phyloP scores from a whole-genome alignment of 2,797 vertebrate genomes.

The Crenichthys baileyi region DNA sequence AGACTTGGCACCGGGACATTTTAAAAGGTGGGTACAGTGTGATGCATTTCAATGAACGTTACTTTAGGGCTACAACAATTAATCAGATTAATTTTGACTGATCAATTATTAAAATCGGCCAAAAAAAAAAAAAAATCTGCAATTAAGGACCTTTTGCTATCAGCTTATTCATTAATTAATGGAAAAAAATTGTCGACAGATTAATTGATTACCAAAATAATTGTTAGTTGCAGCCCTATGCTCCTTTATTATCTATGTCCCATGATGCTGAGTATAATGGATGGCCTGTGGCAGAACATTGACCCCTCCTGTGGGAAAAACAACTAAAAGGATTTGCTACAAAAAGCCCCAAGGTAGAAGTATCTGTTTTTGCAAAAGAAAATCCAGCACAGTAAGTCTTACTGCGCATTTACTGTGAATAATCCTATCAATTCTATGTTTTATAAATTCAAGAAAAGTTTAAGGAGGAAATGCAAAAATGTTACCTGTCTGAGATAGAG shows the following conservation, averaged over 20 bases:
- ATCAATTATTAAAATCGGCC: no score
- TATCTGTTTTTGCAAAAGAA: no score
- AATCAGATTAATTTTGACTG: no score
- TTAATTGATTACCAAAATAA: no score
- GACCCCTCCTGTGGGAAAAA: not conserved
- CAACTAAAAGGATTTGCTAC: not conserved
- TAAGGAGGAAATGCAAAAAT: not conserved
- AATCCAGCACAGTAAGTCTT: no score
- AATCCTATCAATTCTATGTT: not conserved
- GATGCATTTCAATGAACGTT: not conserved
- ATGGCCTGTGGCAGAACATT: not conserved
- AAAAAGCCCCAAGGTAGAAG: not conserved
- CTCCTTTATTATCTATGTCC: not conserved
- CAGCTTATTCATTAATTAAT: no score
- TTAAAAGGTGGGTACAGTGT: not conserved
- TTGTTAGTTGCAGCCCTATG: no score
- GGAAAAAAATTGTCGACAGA: no score
- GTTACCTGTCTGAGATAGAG: constrained; percentile 91
- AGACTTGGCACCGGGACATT: not conserved
- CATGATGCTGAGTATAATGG: not conserved
- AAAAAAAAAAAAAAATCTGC: no score
- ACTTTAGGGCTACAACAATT: not conserved
- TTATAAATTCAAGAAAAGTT: not conserved
- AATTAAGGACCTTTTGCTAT: no score
- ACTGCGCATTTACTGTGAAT: not conserved